Evolutionary conservation across 1,140 invertebrate genomes (phyloP).

Genomic region (Drosophila malerkotliana): DNA sequence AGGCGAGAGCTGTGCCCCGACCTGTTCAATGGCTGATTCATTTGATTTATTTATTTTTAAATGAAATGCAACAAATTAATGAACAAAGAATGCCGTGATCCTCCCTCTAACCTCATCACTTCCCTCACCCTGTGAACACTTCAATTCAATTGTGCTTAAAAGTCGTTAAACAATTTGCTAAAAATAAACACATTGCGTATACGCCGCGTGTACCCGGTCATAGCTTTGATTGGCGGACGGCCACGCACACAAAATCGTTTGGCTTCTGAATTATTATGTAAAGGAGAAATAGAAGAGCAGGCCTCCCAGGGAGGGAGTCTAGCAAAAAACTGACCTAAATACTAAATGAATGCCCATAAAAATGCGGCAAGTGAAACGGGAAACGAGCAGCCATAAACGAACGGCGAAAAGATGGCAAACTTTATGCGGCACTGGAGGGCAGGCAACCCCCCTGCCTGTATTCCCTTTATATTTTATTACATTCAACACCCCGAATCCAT

Average conservation of each 20-base stretch:
- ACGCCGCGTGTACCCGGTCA: slow-evolving; percentile 39
- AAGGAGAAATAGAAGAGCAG: slow-evolving; percentile 28
- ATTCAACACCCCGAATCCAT: slow-evolving; percentile 6
- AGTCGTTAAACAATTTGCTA: slow-evolving; percentile 79
- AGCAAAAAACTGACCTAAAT: slow-evolving; percentile 73
- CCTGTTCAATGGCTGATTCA: slow-evolving; percentile 32
- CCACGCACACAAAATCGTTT: slow-evolving; percentile 18
- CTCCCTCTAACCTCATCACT: too few relatives aligned
- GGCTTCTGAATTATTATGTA: slow-evolving; percentile 57
- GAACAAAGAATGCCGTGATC: slow-evolving; percentile 12
- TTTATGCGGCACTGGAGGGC: slow-evolving; percentile 10
- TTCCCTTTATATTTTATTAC: neutral
- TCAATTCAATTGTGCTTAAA: slow-evolving; percentile 47
- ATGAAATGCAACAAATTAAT: slow-evolving; percentile 29
- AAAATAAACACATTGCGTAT: slow-evolving; percentile 76
- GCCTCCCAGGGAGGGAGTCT: slow-evolving; percentile 10
- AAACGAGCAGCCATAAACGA: slow-evolving; percentile 46
- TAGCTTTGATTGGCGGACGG: slow-evolving; percentile 32
- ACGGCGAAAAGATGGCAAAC: slow-evolving; percentile 38
- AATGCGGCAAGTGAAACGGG: slow-evolving; percentile 43
- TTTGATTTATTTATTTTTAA: slow-evolving; percentile 42
- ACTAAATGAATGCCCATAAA: slow-evolving; percentile 79
- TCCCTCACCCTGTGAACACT: neutral
- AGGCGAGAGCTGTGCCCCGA: slow-evolving; percentile 1
- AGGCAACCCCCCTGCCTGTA: neutral